A percentile compares a stretch with the other conserved stretches of the same genome.
phyloP scores from a whole-genome alignment of 2,888 invertebrate species.

The Tromatobia lineatoria region DNA sequence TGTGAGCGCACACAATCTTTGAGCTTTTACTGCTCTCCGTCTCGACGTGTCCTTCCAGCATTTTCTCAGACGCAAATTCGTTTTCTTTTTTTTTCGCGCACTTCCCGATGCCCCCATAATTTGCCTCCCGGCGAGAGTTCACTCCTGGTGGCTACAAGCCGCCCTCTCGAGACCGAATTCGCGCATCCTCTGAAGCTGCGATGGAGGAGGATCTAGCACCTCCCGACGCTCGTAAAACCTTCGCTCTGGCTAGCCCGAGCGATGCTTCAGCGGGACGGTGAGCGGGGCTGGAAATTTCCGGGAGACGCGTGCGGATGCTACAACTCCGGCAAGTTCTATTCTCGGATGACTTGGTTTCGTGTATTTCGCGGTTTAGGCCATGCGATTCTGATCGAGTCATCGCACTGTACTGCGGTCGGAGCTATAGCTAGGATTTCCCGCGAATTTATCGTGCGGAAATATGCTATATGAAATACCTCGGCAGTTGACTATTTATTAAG shows the following conservation, averaged over 20 bases:
- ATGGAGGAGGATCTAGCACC: constrained; percentile 58
- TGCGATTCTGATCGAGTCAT: constrained; percentile 37
- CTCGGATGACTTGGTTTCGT: constrained; percentile 56
- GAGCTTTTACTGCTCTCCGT: constrained; percentile 50
- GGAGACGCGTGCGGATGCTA: constrained; percentile 44
- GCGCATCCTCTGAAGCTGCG: constrained; percentile 29
- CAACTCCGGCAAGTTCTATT: constrained; percentile 57
- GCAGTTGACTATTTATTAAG: neutral
- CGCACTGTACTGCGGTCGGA: neutral
- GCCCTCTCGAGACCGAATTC: constrained; percentile 51
- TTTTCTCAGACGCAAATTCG: neutral
- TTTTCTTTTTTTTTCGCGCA: constrained; percentile 16
- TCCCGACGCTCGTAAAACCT: constrained; percentile 61
- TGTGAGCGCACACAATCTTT: constrained; percentile 33
- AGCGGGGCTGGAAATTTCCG: constrained; percentile 45
- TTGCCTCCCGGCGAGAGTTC: constrained; percentile 43
- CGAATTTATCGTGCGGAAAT: neutral
- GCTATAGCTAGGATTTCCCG: neutral
- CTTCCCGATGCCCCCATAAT: constrained; percentile 43
- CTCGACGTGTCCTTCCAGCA: neutral
- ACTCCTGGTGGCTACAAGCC: constrained; percentile 37
- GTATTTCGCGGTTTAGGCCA: constrained; percentile 36
- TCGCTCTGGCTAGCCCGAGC: constrained; percentile 18
- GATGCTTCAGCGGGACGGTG: neutral
- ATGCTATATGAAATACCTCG: neutral